Conservation (phyloP, 2,797 vertebrate species). For the Gadopsis bispinosus region DNA sequence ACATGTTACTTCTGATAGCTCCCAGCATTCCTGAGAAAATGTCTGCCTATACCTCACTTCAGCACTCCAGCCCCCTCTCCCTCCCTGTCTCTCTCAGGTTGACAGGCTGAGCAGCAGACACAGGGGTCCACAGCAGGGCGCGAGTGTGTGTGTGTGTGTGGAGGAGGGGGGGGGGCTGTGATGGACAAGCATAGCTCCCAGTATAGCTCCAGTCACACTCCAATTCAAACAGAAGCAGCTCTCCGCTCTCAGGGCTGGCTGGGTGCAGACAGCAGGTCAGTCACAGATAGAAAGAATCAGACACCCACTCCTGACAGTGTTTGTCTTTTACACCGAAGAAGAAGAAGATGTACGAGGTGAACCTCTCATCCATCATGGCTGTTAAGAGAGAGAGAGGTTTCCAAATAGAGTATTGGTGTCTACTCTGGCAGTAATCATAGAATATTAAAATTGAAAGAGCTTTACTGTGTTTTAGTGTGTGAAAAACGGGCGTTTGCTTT, state of each 20-base stretch:
- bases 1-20: conserved; percentile 81
- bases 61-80: conserved; percentile 52
- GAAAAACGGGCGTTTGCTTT: not conserved
- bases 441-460: not conserved
- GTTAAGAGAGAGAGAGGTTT: not conserved
- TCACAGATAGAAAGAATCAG: conserved; percentile 32
- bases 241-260: conserved; percentile 41
- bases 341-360: conserved; percentile 20
- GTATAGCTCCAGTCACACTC: conserved; percentile 76
- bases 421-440: no score
- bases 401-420: not conserved
- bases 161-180: not conserved
- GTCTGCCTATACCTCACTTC: conserved; percentile 69
- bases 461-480: not conserved
- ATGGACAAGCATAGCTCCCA: conserved; percentile 52
- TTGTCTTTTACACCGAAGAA: conserved; percentile 41
- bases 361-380: conserved; percentile 8
- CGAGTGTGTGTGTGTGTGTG: conserved; percentile 45
- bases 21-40: conserved; percentile 81
- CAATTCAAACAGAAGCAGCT: conserved; percentile 72
- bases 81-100: conserved; percentile 51
- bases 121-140: conserved; percentile 75
- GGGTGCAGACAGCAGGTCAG: conserved; percentile 60
- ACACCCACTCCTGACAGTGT: conserved; percentile 31
- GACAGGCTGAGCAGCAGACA: conserved; percentile 71